These are phyloP conservation scores for Limosa lapponica DNA, from an alignment of 2,797 vertebrate genomes.

Conservation along the genomic window DNA sequence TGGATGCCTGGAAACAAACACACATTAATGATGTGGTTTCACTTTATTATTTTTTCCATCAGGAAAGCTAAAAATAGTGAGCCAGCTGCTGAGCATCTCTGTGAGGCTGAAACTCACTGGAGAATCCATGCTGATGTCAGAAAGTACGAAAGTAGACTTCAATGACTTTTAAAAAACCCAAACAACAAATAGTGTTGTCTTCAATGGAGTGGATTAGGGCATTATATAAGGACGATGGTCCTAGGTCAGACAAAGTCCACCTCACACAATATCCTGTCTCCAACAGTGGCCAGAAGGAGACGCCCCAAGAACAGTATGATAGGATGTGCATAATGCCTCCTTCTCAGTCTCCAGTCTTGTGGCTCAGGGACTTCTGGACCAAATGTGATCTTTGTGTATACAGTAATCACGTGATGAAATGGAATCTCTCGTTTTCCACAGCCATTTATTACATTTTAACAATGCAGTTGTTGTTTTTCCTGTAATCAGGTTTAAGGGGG, in stretches of 20 bases:
- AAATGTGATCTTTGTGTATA: background rate
- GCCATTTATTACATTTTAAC: background rate
- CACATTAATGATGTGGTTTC: background rate
- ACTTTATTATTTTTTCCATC: background rate
- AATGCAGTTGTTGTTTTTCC: background rate
- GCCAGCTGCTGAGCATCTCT: slow-evolving; percentile 36
- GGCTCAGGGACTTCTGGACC: background rate
- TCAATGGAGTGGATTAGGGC: background rate
- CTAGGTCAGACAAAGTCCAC: background rate
- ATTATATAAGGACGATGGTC: background rate
- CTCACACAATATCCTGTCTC: background rate
- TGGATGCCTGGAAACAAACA: background rate
- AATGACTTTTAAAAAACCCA: background rate
- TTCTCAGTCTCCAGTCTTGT: background rate
- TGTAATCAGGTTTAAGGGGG: background rate
- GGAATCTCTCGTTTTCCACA: background rate
- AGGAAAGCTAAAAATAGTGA: slow-evolving; percentile 15
- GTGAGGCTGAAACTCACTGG: background rate
- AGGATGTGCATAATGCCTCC: background rate
- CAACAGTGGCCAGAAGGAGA: background rate
- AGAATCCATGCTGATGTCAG: slow-evolving; percentile 46
- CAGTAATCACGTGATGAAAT: background rate
- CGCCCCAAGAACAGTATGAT: background rate
- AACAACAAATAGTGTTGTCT: background rate
- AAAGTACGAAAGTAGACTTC: background rate